These are phyloP conservation scores for Cerastis leucographa DNA, from an alignment of 2,888 invertebrate genomes.

Conservation along the genomic window DNA sequence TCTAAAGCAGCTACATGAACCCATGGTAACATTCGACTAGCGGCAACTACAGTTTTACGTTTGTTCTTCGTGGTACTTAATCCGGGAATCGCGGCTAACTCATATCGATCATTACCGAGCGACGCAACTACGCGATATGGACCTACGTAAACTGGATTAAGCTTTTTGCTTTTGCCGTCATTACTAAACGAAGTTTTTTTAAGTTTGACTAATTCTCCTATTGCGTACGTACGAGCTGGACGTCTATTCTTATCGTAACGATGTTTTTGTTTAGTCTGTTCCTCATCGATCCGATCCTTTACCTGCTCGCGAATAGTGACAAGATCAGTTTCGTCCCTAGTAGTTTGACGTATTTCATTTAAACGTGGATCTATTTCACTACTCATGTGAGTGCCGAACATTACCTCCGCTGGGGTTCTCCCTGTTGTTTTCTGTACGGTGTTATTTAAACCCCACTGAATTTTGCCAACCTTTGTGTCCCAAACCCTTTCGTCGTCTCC, in stretches of 20 bases:
- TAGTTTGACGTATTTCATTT: no score
- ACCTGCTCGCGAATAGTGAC: background rate
- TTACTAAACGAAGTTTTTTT: background rate
- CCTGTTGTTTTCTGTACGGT: no score
- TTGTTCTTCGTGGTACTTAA: constrained; percentile 12
- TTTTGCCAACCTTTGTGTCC: no score
- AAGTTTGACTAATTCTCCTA: background rate
- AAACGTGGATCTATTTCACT: no score
- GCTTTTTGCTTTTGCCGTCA: no score
- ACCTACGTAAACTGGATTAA: constrained; percentile 19
- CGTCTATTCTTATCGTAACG: background rate
- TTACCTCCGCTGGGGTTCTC: no score
- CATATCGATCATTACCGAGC: constrained; percentile 57
- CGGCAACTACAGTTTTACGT: no score
- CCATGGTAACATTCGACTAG: no score
- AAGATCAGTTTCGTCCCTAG: background rate
- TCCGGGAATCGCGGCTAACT: constrained; percentile 27
- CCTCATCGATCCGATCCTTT: background rate
- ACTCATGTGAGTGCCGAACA: no score
- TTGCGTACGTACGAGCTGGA: background rate
- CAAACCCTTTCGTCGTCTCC: no score
- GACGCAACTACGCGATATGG: constrained; percentile 46
- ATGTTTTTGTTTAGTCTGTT: background rate
- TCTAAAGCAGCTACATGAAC: no score
- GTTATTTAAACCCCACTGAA: no score